These are phyloP conservation scores for Hyphantria cunea DNA, from an alignment of 1,140 invertebrate genomes.

Conservation along the genomic window DNA sequence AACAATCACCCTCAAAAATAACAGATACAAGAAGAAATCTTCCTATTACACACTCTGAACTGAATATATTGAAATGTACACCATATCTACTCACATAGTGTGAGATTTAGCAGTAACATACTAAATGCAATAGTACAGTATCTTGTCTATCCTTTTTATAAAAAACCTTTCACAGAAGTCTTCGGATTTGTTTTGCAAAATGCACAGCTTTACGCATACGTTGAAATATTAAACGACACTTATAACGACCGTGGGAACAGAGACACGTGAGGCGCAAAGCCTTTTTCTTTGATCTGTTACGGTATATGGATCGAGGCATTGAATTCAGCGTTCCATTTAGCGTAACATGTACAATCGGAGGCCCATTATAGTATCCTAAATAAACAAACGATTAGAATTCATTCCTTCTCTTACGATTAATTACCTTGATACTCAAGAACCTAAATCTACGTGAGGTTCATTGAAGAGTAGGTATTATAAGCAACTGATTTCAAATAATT, in stretches of 20 bases:
- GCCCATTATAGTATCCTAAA: slow-evolving; percentile 20
- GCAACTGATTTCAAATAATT: too few species aligned
- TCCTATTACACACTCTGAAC: too few species aligned
- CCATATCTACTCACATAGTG: too few species aligned
- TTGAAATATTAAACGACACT: slow-evolving; percentile 26
- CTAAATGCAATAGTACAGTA: not conserved
- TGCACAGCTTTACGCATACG: slow-evolving; percentile 28
- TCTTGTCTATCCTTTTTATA: not conserved
- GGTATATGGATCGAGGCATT: slow-evolving; percentile 1
- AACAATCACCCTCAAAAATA: too few species aligned
- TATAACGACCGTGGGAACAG: slow-evolving; percentile 18
- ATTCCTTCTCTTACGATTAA: too few species aligned
- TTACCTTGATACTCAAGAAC: too few species aligned
- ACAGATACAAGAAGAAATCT: too few species aligned
- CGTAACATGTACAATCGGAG: slow-evolving; percentile 10
- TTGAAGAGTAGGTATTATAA: too few species aligned
- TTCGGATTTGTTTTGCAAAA: slow-evolving; percentile 20
- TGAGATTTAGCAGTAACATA: too few species aligned
- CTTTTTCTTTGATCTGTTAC: slow-evolving; percentile 21
- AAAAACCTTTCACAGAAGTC: slow-evolving; percentile 3
- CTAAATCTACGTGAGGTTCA: too few species aligned
- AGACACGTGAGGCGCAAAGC: slow-evolving; percentile 17
- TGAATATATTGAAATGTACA: too few species aligned
- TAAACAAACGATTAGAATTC: slow-evolving; percentile 19
- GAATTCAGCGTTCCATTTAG: not conserved